These are phyloP conservation scores for Trichopria drosophilae DNA, from an alignment of 2,888 invertebrate species.

Conservation along the genomic window DNA sequence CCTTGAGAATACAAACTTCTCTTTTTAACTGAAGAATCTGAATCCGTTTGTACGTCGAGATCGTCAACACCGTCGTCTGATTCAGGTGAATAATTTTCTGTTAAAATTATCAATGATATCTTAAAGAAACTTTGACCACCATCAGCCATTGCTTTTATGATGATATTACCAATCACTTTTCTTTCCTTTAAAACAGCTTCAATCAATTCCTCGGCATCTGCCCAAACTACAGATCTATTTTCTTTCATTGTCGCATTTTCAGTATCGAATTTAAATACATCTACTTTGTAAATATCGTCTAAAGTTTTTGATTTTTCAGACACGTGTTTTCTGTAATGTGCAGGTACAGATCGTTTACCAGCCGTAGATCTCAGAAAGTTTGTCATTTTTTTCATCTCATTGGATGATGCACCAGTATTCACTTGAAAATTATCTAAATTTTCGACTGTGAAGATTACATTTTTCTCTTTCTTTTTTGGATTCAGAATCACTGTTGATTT, in stretches of 20 bases:
- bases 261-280: constrained; percentile 1
- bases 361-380: constrained; percentile 6
- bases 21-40: neutral
- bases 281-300: too few species aligned
- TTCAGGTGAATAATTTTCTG: constrained; percentile 6
- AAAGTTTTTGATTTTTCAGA: too few species aligned
- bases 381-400: constrained; percentile 5
- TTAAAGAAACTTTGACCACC: constrained; percentile 2
- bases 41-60: neutral
- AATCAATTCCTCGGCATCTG: constrained; percentile 7
- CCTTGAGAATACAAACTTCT: constrained; percentile 4
- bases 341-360: constrained; percentile 3
- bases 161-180: neutral
- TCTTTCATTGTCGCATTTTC: neutral
- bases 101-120: constrained; percentile 1
- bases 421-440: constrained; percentile 4
- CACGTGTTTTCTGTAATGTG: constrained; percentile 5
- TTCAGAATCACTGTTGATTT: neutral
- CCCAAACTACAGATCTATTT: constrained; percentile 2
- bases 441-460: neutral
- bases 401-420: neutral
- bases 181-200: too few species aligned
- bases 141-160: too few species aligned
- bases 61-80: neutral
- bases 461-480: too few species aligned